Conservation (phyloP, 2,797 vertebrate genomes). For the Sternotherus odoratus region DNA sequence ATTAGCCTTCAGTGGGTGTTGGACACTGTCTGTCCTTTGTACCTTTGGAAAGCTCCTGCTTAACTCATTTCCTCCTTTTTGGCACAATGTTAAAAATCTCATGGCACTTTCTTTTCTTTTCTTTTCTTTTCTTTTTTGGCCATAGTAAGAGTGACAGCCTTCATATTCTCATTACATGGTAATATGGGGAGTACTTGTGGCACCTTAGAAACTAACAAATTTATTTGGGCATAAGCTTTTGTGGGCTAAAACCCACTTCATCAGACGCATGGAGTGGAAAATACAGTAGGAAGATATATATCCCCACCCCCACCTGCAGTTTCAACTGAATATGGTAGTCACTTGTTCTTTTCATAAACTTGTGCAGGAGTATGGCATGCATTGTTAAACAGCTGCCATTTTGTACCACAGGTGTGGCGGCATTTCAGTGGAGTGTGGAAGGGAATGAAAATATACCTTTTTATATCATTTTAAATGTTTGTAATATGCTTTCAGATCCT, state of each 20-base stretch:
- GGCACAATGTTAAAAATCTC: not conserved
- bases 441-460: not conserved
- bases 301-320: not conserved
- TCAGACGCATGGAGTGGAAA: too few relatives aligned
- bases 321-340: not conserved
- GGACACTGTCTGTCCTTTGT: not conserved
- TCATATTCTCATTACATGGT: constrained; percentile 22
- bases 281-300: too few relatives aligned
- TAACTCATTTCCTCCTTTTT: not conserved
- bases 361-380: not conserved
- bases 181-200: not conserved
- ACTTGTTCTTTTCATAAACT: not conserved
- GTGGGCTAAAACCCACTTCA: too few relatives aligned
- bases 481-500: not conserved
- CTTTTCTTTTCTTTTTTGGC: not conserved
- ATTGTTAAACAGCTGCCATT: constrained; percentile 6
- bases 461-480: not conserved
- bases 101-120: not conserved
- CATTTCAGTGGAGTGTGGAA: not conserved
- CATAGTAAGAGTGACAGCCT: not conserved
- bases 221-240: too few relatives aligned
- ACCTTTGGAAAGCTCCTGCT: not conserved
- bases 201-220: too few relatives aligned
- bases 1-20: constrained; percentile 28
- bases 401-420: not conserved